Conservation (phyloP, 2,797 vertebrate genomes). For the Botia almorhae region DNA sequence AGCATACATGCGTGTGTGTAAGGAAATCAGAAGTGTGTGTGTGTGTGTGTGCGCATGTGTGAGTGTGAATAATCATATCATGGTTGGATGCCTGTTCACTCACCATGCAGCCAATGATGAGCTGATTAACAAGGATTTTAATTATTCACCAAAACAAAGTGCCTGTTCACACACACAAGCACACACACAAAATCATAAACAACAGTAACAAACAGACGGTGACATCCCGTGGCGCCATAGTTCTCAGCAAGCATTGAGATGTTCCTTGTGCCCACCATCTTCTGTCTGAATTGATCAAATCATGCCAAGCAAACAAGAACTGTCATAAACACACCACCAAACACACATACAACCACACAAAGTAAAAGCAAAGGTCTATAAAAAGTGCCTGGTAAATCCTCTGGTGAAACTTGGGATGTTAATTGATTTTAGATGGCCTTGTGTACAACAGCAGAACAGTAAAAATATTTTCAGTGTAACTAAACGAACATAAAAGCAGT, state of each 20-base stretch:
- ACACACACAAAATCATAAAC: conserved; percentile 10
- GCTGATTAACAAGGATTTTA: conserved; percentile 62
- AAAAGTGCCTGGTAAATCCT: not conserved
- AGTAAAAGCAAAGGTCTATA: not conserved
- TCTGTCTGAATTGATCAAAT: conserved; percentile 52
- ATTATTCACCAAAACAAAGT: conserved; percentile 62
- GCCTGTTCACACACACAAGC: conserved; percentile 50
- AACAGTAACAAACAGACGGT: conserved; percentile 48
- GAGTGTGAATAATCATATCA: conserved; percentile 46
- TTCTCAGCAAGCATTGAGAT: conserved; percentile 42
- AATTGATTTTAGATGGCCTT: conserved; percentile 31
- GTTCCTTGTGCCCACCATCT: conserved; percentile 48
- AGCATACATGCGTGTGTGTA: conserved; percentile 11
- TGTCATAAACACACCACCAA: conserved; percentile 9
- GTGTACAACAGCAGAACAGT: conserved; percentile 7
- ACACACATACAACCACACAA: not conserved
- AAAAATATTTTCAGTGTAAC: conserved; percentile 21
- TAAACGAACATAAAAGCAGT: conserved; percentile 13
- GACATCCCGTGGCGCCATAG: conserved; percentile 51
- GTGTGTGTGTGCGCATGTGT: conserved; percentile 33
- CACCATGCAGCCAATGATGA: conserved; percentile 51
- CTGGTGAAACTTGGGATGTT: conserved; percentile 11
- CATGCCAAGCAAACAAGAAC: conserved; percentile 22
- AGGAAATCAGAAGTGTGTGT: conserved; percentile 22
- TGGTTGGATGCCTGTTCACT: conserved; percentile 53